These are phyloP conservation scores for Protodeltote pygarga DNA, from an alignment of 2,888 invertebrate genomes.

Conservation along the genomic window DNA sequence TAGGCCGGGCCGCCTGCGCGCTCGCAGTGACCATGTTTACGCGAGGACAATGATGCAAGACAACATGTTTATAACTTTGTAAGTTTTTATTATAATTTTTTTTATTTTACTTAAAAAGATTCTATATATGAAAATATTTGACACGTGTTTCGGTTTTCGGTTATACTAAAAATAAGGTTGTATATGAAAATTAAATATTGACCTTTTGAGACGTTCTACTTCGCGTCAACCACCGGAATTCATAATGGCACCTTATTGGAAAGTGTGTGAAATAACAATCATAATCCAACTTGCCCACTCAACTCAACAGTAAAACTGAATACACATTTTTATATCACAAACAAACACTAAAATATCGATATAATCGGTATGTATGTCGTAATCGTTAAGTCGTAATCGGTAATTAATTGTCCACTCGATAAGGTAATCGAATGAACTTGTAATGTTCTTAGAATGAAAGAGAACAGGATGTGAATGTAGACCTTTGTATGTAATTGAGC, in stretches of 20 bases:
- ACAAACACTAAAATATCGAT: slow-evolving; percentile 39
- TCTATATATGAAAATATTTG: too few relatives aligned
- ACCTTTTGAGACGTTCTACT: background rate
- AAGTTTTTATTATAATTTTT: too few relatives aligned
- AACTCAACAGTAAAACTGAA: slow-evolving; percentile 27
- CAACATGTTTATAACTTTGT: too few relatives aligned
- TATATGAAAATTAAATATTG: background rate
- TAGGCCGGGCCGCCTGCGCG: too few relatives aligned
- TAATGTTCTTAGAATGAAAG: slow-evolving; percentile 2
- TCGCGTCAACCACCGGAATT: slow-evolving; percentile 17
- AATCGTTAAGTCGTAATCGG: slow-evolving; percentile 25
- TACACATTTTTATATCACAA: slow-evolving; percentile 32
- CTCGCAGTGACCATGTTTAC: too few relatives aligned
- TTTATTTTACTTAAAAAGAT: too few relatives aligned
- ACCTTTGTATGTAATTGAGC: slow-evolving; percentile 12
- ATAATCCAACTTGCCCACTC: slow-evolving; percentile 24
- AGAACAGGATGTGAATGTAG: slow-evolving; percentile 9
- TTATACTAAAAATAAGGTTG: too few relatives aligned
- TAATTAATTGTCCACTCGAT: slow-evolving; percentile 35
- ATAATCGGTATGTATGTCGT: slow-evolving; percentile 18
- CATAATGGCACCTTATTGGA: slow-evolving; percentile 45
- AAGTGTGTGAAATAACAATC: slow-evolving; percentile 46
- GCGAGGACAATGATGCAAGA: too few relatives aligned
- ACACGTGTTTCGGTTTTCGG: too few relatives aligned
- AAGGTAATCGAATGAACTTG: slow-evolving; percentile 20